These are phyloP conservation scores for Tachysurus fulvidraco DNA, from an alignment of 2,113 vertebrate genomes.

Conservation along the genomic window DNA sequence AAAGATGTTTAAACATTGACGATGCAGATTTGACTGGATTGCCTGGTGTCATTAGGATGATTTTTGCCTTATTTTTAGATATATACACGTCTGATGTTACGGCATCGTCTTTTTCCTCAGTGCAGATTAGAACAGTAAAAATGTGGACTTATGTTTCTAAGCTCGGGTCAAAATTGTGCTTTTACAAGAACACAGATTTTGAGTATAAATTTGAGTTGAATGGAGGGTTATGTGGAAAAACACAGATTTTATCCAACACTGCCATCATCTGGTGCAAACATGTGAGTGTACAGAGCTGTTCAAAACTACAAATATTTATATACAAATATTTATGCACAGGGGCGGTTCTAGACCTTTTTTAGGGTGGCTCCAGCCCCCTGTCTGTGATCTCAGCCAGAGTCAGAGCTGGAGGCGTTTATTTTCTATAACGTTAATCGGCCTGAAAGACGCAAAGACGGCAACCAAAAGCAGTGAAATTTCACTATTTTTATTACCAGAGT, in stretches of 20 bases:
- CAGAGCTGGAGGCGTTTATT: too few species aligned
- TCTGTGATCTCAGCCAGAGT: too few species aligned
- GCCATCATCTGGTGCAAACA: conserved; percentile 60
- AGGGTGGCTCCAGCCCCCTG: too few species aligned
- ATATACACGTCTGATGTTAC: background rate
- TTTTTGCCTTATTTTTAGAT: background rate
- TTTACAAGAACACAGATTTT: background rate
- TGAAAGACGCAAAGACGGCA: too few species aligned
- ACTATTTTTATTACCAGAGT: too few species aligned
- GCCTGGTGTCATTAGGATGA: background rate
- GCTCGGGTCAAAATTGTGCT: background rate
- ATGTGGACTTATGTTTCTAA: background rate
- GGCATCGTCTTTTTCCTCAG: background rate
- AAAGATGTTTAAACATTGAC: background rate
- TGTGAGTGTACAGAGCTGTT: background rate
- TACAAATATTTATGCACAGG: background rate
- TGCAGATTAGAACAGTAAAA: background rate
- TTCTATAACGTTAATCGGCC: too few species aligned
- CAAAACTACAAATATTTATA: background rate
- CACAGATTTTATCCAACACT: conserved; percentile 19
- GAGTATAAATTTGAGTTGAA: background rate
- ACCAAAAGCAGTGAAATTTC: too few species aligned
- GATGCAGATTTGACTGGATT: background rate
- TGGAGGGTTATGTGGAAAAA: background rate
- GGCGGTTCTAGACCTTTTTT: too few species aligned